Evolutionary conservation across 2,113 vertebrate genomes (phyloP).

Genomic region (Microtus montanus): DNA sequence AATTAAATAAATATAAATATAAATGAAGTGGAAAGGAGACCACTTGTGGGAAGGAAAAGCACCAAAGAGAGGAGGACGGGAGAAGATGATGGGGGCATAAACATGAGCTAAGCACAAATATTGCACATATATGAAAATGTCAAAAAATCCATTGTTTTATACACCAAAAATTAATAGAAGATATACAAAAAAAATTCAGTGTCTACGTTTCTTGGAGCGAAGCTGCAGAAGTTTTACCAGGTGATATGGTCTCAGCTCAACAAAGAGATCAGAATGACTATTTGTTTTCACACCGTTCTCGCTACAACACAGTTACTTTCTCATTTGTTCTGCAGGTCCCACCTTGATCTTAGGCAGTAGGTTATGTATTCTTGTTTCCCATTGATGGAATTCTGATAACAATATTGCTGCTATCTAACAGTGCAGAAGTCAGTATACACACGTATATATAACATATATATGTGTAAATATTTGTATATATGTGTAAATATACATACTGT

Average conservation of each 20-base stretch:
- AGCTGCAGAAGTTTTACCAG: not conserved
- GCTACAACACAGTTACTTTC: not conserved
- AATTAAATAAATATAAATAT: not conserved
- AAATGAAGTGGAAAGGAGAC: not conserved
- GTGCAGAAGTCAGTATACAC: not conserved
- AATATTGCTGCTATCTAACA: conserved; percentile 6
- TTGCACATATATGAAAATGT: not conserved
- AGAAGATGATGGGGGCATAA: not conserved
- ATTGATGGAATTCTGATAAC: not conserved
- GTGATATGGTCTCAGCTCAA: not conserved
- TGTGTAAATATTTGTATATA: too few species aligned
- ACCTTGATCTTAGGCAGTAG: not conserved
- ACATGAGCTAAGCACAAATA: not conserved
- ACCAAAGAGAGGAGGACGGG: not conserved
- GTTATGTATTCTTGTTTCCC: not conserved
- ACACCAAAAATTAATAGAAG: not conserved
- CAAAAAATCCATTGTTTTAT: not conserved
- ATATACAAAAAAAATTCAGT: not conserved
- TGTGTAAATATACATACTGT: too few species aligned
- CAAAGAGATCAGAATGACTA: not conserved
- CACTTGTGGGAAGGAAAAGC: not conserved
- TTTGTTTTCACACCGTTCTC: not conserved
- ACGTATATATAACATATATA: not conserved
- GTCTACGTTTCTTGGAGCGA: conserved; percentile 10
- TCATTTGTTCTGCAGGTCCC: not conserved